These are phyloP conservation scores for Tupaia chinensis DNA, from an alignment of 2,113 vertebrate genomes.

Conservation along the genomic window DNA sequence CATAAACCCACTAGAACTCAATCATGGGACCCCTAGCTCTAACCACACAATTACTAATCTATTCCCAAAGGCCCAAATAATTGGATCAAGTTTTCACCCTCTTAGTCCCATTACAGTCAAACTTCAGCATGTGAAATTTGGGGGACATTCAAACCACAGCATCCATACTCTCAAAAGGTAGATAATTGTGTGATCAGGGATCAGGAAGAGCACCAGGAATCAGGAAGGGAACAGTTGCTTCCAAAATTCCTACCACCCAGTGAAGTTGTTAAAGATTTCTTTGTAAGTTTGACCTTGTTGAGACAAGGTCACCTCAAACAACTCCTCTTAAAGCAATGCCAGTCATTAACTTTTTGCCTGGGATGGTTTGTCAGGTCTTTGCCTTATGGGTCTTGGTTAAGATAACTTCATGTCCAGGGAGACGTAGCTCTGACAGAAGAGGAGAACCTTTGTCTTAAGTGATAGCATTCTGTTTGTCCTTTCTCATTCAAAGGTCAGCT, in stretches of 20 bases:
- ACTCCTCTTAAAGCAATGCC: too few species aligned
- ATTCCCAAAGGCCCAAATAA: too few species aligned
- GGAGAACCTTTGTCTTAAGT: background rate
- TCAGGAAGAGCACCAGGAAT: background rate
- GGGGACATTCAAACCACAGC: too few species aligned
- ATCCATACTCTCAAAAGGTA: background rate
- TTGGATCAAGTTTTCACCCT: too few species aligned
- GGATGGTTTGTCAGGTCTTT: background rate
- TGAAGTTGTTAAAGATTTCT: background rate
- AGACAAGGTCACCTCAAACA: background rate
- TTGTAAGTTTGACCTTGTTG: too few species aligned
- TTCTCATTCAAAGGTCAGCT: background rate
- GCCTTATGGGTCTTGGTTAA: too few species aligned
- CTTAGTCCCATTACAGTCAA: too few species aligned
- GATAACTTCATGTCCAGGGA: background rate
- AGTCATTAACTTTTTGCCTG: background rate
- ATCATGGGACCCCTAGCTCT: too few species aligned
- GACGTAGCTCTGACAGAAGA: background rate
- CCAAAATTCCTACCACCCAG: background rate
- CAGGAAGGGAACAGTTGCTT: background rate
- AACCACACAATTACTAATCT: too few species aligned
- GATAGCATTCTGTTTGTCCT: background rate
- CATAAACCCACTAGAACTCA: too few species aligned
- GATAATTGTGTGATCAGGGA: background rate
- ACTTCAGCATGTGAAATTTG: too few species aligned